phyloP scores from a whole-genome alignment of 1,140 invertebrate genomes.

The Calliopsis andreniformis region DNA sequence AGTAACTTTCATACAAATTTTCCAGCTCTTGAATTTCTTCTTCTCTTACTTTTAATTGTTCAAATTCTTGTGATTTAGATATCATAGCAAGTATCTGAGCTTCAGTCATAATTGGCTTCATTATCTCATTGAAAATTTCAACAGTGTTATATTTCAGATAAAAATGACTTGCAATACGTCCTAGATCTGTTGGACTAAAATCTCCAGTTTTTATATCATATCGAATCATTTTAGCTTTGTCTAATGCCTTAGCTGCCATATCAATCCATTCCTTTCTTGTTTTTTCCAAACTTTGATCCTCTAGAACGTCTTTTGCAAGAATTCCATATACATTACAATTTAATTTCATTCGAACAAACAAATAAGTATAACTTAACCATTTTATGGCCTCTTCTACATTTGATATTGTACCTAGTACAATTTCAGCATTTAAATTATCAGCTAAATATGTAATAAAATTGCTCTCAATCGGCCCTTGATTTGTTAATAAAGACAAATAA shows the following conservation, averaged over 20 bases:
- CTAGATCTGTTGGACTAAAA: conserved; percentile 93
- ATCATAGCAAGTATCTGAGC: conserved; percentile 94
- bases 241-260: conserved; percentile 90
- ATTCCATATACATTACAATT: conserved; percentile 97
- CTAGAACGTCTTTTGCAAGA: conserved; percentile 85
- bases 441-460: conserved; percentile 95
- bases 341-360: conserved; percentile 95
- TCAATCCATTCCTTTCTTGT: conserved; percentile 90
- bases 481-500: conserved; percentile 96
- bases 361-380: conserved; percentile 99
- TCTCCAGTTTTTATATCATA: conserved; percentile 93
- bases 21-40: conserved; percentile 97
- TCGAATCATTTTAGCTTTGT: conserved; percentile 97
- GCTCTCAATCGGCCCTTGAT: conserved; percentile 99
- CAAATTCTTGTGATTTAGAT: conserved; percentile 95
- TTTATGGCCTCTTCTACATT: conserved; percentile 98
- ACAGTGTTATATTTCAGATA: conserved; percentile 99
- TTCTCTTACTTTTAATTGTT: conserved; percentile 97
- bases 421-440: conserved; percentile 99
- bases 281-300: conserved; percentile 89
- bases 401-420: conserved; percentile 95
- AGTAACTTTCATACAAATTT: conserved; percentile 86
- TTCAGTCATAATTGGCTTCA: conserved; percentile 92
- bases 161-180: conserved; percentile 97
- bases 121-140: conserved; percentile 92